Base-by-base conservation (phyloP, 2,113 vertebrate genomes). In the Galbula dea region DNA sequence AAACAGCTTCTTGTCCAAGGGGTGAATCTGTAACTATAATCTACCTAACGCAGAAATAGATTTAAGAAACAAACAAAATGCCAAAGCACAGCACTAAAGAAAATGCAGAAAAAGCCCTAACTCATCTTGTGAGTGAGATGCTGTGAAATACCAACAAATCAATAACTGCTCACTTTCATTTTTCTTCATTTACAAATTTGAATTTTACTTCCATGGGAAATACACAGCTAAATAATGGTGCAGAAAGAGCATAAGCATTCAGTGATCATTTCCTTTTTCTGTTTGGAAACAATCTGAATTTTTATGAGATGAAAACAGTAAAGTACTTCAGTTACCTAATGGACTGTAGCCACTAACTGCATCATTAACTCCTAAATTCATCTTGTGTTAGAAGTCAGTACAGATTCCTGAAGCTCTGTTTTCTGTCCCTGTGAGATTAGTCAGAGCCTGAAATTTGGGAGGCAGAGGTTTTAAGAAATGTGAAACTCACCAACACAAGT, bases 401-500 rank as follows among this genome's bases (percentile, higher is more conserved):
- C 22, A 83, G 54, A 55, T 9, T 1, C 36, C 0, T 18, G 8
- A 24, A 95, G 41, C 8, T 54, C 23, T 24, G 6, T 41, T 36
- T 63, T 52, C 36, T 49, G 26, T 48, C 12, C 62, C 41, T 67
- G 12, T 34, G 48, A 55, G 62, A 26, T 1, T 15, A 72, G 21
- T 39, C 49, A 39, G n/a, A 79, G 52, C 43, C 43, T 4, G 9
- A 54, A 66, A 66, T 48, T 14, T 1, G 2, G 29, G 19, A 63
- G 58, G 4, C 9, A 80, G 18, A 2, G 16, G 23, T 65, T 76
- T 78, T 27, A 22, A 36, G 76, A 92, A 73, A 52, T 3, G 3
- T 4, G 39, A 75, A 37, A 98, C 98, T 98, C 95, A 99, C 99
- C 98, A 34, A 98, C 91, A 58, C 99, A 99, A 6, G 97, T 98